These are phyloP conservation scores for Strigamia maritima DNA, from an alignment of 2,888 invertebrate species.

Conservation along the genomic window DNA sequence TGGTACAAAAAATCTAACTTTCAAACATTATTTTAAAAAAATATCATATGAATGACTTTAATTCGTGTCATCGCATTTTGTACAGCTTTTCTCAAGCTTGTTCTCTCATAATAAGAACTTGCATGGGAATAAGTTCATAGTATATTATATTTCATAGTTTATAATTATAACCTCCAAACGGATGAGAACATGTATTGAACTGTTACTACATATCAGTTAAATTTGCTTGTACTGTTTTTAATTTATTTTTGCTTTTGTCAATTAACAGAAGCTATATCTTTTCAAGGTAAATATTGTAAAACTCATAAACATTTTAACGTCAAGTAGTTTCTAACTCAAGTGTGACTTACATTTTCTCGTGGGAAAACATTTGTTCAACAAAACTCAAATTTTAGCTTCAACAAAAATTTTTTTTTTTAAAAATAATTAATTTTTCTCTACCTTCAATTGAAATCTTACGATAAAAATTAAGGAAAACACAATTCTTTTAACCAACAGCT, in stretches of 20 bases:
- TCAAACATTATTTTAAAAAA: not conserved
- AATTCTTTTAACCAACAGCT: not conserved
- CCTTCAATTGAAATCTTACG: no score
- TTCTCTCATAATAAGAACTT: not conserved
- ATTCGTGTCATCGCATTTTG: not conserved
- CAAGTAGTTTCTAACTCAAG: conserved; percentile 8
- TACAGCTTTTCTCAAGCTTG: not conserved
- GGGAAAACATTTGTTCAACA: not conserved
- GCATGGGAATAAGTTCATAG: not conserved
- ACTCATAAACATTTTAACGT: not conserved
- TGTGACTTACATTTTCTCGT: conserved; percentile 22
- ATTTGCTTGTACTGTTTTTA: not conserved
- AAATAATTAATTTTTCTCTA: no score
- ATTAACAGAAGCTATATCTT: not conserved
- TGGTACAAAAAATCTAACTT: not conserved
- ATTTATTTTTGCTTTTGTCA: not conserved
- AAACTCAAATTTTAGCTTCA: not conserved
- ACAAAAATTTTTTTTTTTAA: no score
- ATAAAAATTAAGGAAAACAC: not conserved
- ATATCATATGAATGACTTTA: not conserved
- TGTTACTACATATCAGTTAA: not conserved
- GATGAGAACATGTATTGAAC: not conserved
- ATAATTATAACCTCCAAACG: not conserved
- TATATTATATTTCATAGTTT: not conserved
- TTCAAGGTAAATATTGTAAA: not conserved